Conservation (phyloP, 1,140 invertebrate genomes). For the Drosophila bocki region DNA sequence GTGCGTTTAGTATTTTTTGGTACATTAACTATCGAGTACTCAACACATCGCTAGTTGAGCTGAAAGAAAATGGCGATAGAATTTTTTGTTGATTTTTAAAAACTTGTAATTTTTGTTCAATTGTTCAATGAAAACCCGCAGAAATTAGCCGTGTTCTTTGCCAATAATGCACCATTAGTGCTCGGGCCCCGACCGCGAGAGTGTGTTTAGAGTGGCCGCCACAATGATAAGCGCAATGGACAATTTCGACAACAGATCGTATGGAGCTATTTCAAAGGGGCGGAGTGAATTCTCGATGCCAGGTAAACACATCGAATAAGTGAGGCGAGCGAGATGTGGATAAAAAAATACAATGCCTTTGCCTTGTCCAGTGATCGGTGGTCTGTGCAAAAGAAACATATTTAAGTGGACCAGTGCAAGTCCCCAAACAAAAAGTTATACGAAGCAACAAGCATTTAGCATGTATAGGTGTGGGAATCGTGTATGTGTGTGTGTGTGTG, state of each 20-base stretch:
- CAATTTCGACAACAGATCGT: slow-evolving; percentile 82
- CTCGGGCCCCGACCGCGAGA: slow-evolving; percentile 29
- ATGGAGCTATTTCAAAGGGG: slow-evolving; percentile 81
- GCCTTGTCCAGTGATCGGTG: neutral
- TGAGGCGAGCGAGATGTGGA: neutral
- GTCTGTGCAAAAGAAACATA: too few species aligned
- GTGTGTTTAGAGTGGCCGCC: slow-evolving; percentile 52
- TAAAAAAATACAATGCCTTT: neutral
- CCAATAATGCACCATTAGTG: slow-evolving; percentile 61
- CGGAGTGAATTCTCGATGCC: slow-evolving; percentile 83
- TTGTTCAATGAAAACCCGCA: slow-evolving; percentile 69
- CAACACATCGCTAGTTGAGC: slow-evolving; percentile 18
- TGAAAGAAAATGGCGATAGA: slow-evolving; percentile 65
- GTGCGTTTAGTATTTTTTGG: neutral
- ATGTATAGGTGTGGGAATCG: slow-evolving; percentile 12
- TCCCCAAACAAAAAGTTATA: slow-evolving; percentile 19
- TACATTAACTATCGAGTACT: neutral
- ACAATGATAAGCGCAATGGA: slow-evolving; percentile 84
- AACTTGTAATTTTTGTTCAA: slow-evolving; percentile 52
- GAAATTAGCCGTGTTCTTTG: slow-evolving; percentile 23
- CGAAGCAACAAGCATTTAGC: slow-evolving; percentile 70
- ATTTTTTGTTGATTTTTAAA: slow-evolving; percentile 55
- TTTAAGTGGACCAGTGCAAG: slow-evolving; percentile 4
- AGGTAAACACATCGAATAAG: slow-evolving; percentile 60
- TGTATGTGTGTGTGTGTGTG: slow-evolving; percentile 19